Base-by-base conservation (phyloP, 1,140 invertebrate genomes). In the Leptonema lineaticorne region DNA sequence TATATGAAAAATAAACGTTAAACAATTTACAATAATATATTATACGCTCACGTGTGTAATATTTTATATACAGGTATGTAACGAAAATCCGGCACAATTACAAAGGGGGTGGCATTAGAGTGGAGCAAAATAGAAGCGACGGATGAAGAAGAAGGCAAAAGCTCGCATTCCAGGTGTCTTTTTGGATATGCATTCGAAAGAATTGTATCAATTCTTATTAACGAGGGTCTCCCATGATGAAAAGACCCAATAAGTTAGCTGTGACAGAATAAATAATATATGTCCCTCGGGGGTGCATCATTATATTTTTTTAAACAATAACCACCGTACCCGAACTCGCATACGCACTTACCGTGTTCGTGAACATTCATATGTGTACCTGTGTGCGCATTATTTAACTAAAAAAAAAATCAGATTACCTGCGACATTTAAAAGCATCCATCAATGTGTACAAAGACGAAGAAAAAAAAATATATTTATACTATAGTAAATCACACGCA, bases 201-300 rank as follows among this genome's bases (percentile, higher is more conserved):
- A 71, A 71, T 71, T 65, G 63, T 68, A 68, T 71, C 66, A 71
- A 71, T 71, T 71, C 69, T 65, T 68, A 71, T 71, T 71, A 71
- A 71, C 69, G 69, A 71, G 69, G 69, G 69, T 71, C 66, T 37
- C 41, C 24, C 33, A 20, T 18, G 60, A 59, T 37, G 60, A 71
- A 65, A 45, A 63, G 64, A 58, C 27, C 63, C 63, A 48, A 59
- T 66, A 46, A 64, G 46, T 68, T 69, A 65, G 58, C 16, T n/a
- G 56, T 48, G 58, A 65, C 56, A 64, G 41, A 62, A 62, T 59
- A 62, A 62, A 62, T 46, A 62, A 62, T 62, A 62, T 27, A 24
- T 18, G 33, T 41, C 59, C 33, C 41, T n/a, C 24, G 59, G 33
- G 59, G 59, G 41, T 53, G 28, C 30, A 29, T 59, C 57, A 59